Percentiles rank a stretch among this genome's conserved stretches.
These are phyloP conservation scores for Idaea straminata DNA, from an alignment of 2,888 invertebrate species.

Conservation along the genomic window DNA sequence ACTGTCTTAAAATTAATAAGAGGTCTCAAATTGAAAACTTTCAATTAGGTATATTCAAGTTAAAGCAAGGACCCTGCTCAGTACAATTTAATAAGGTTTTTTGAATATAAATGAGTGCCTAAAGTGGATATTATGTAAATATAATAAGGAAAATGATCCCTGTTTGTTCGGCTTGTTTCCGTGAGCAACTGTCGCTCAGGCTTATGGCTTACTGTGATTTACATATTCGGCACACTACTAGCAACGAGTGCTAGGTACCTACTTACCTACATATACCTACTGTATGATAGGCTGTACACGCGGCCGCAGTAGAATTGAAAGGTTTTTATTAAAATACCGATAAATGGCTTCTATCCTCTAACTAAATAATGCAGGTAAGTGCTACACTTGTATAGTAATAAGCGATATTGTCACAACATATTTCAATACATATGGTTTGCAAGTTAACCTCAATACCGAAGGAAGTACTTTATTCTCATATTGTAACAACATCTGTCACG, in stretches of 20 bases:
- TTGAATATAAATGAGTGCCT: conserved; percentile 1
- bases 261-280: too few species aligned
- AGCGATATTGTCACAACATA: too few species aligned
- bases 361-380: too few species aligned
- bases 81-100: conserved; percentile 1
- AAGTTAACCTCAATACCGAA: too few species aligned
- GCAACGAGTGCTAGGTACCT: background rate
- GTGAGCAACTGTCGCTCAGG: background rate
- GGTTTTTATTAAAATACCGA: too few species aligned
- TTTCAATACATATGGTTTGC: too few species aligned
- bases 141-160: background rate
- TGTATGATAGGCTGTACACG: too few species aligned
- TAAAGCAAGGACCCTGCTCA: background rate
- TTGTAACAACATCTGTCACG: too few species aligned
- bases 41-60: conserved; percentile 1
- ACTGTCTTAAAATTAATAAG: conserved; percentile 18
- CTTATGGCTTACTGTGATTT: background rate
- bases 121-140: background rate
- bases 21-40: background rate
- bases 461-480: too few species aligned
- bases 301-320: too few species aligned
- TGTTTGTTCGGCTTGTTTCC: background rate
- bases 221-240: background rate
- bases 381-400: too few species aligned
- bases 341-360: too few species aligned